Evolutionary conservation across 1,140 invertebrate genomes (phyloP).

Genomic region (Solen grandis): DNA sequence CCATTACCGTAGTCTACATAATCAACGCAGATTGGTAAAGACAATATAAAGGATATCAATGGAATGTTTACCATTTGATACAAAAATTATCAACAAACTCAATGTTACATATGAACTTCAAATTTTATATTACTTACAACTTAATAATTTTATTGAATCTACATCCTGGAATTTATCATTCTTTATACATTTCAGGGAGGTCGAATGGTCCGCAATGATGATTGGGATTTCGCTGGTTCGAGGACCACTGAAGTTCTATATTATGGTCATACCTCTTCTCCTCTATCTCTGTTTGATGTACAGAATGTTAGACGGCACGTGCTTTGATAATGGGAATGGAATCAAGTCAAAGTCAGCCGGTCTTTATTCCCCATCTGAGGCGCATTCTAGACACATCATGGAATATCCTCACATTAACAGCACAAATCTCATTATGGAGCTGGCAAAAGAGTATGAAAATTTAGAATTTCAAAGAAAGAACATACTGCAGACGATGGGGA

Average conservation of each 20-base stretch:
- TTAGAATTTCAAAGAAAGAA: slow-evolving; percentile 7
- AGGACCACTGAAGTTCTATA: slow-evolving; percentile 20
- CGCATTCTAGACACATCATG: slow-evolving; percentile 14
- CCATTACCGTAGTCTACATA: too few relatives aligned
- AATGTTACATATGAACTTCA: too few relatives aligned
- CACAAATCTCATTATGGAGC: not conserved
- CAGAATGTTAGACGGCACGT: slow-evolving; percentile 30
- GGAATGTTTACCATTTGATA: too few relatives aligned
- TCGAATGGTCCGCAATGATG: too few relatives aligned
- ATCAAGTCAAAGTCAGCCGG: not conserved
- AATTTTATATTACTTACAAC: too few relatives aligned
- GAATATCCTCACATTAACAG: not conserved
- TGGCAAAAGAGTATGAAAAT: slow-evolving; percentile 23
- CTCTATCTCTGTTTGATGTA: slow-evolving; percentile 43
- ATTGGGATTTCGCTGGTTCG: not conserved
- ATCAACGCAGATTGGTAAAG: too few relatives aligned
- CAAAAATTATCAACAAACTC: too few relatives aligned
- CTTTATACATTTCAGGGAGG: too few relatives aligned
- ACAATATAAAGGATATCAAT: too few relatives aligned
- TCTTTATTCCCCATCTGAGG: not conserved
- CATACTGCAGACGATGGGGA: not conserved
- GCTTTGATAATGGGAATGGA: not conserved
- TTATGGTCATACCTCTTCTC: slow-evolving; percentile 21
- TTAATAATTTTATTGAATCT: too few relatives aligned
- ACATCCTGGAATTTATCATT: too few relatives aligned